Percentiles rank a stretch among this genome's conserved stretches.
phyloP scores from a whole-genome alignment of 1,140 invertebrate genomes.

The Micrasema longulum region DNA sequence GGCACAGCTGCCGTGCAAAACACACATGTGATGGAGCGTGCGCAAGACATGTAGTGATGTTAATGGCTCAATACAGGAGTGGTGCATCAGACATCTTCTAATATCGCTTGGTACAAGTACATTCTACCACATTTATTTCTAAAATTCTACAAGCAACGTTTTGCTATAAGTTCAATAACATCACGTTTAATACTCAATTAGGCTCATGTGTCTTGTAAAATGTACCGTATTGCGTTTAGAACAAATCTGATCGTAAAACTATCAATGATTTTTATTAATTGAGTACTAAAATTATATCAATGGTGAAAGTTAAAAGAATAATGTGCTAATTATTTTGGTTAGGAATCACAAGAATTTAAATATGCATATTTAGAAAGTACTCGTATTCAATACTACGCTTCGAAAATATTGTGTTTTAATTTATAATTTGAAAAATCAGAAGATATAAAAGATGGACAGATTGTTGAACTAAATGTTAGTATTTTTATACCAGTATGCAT shows the following conservation, averaged over 20 bases:
- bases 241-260: constrained; percentile 17
- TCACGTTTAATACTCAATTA: too few relatives aligned
- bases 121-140: not conserved
- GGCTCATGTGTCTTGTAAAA: constrained; percentile 2
- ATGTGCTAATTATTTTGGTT: not conserved
- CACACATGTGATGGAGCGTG: constrained; percentile 53
- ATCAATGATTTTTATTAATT: not conserved
- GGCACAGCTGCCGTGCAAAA: constrained; percentile 84
- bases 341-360: too few relatives aligned
- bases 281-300: not conserved
- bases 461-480: too few relatives aligned
- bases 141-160: not conserved
- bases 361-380: too few relatives aligned
- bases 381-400: too few relatives aligned
- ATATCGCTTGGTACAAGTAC: not conserved
- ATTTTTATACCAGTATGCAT: too few relatives aligned
- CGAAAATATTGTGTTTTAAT: too few relatives aligned
- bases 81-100: constrained; percentile 1
- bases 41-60: constrained; percentile 34
- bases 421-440: too few relatives aligned
- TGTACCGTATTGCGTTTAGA: constrained; percentile 11
- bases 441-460: too few relatives aligned
- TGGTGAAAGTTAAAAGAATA: not conserved
- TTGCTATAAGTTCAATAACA: not conserved
- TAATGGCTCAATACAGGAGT: constrained; percentile 28